These are phyloP conservation scores for Ctenoplectra terminalis DNA, from an alignment of 1,140 invertebrate genomes.

Conservation along the genomic window DNA sequence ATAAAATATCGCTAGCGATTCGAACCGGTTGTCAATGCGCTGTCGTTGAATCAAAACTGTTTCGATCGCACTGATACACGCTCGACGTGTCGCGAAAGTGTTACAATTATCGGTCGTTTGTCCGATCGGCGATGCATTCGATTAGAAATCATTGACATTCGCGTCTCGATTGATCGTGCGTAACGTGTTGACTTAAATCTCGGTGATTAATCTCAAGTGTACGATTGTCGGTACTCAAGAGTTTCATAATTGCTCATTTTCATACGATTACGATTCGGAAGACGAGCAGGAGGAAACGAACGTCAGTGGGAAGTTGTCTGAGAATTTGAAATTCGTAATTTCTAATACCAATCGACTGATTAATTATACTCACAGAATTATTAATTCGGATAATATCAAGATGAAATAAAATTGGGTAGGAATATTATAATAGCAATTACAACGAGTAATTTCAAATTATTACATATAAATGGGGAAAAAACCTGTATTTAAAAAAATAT, in stretches of 20 bases:
- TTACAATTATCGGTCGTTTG: constrained; percentile 25
- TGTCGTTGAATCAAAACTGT: constrained; percentile 1
- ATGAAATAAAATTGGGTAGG: too few species aligned
- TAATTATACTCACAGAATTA: too few species aligned
- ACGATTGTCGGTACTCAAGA: neutral
- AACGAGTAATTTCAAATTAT: neutral
- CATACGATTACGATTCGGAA: neutral
- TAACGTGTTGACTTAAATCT: neutral
- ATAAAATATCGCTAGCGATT: neutral
- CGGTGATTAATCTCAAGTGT: neutral
- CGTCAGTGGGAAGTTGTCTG: too few species aligned
- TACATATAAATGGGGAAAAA: too few species aligned
- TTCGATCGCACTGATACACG: neutral
- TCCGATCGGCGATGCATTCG: constrained; percentile 8
- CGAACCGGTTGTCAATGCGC: neutral
- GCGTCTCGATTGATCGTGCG: neutral
- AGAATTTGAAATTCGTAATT: neutral
- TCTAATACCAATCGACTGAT: too few species aligned
- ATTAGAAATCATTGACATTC: constrained; percentile 30
- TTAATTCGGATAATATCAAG: too few species aligned
- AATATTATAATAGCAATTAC: neutral
- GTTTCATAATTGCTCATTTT: neutral
- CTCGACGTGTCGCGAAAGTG: constrained; percentile 6
- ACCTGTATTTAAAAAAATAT: neutral
- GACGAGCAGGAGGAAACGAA: too few species aligned